phyloP scores from a whole-genome alignment of 2,113 vertebrate species.

The Rousettus leschenaultii region DNA sequence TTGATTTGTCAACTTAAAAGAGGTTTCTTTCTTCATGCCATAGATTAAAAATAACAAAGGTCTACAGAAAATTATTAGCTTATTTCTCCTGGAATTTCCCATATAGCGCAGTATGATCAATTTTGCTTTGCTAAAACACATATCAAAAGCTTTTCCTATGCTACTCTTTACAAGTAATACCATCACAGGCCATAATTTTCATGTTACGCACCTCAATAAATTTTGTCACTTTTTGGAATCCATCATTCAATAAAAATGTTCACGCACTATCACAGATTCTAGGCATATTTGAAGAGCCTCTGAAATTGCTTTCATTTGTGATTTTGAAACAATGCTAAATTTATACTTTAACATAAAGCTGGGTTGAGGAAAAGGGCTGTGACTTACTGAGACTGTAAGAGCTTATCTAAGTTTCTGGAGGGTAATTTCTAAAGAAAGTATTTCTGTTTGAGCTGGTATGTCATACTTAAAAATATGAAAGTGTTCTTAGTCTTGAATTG shows the following conservation, averaged over 20 bases:
- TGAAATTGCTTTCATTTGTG: neutral
- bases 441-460: neutral
- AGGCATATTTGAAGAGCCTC: neutral
- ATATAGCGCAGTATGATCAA: neutral
- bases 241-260: neutral
- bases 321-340: neutral
- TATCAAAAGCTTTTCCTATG: neutral
- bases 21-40: neutral
- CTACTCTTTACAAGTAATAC: neutral
- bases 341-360: neutral
- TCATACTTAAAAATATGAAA: neutral
- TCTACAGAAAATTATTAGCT: neutral
- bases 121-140: neutral
- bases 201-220: neutral
- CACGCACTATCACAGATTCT: neutral
- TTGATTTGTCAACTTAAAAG: neutral
- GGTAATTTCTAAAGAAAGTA: neutral
- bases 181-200: neutral
- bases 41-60: neutral
- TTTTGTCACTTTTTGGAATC: neutral
- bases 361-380: neutral
- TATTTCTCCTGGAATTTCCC: neutral
- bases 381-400: neutral
- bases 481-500: neutral
- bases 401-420: neutral